Evolutionary conservation across 2,113 vertebrate species (phyloP).

Genomic region (Indicator indicator): DNA sequence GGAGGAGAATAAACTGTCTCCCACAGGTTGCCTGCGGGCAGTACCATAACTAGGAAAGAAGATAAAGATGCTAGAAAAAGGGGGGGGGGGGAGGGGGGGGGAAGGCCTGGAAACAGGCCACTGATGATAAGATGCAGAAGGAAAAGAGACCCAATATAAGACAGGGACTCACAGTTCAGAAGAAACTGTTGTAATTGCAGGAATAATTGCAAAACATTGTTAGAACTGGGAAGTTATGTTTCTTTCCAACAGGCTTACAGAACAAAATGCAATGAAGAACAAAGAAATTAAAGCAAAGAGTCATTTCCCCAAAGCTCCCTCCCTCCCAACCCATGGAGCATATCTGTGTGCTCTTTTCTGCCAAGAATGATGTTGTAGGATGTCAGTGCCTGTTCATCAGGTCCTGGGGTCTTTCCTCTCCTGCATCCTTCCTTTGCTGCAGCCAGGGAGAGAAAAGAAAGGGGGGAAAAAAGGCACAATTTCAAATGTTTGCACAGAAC

Average conservation of each 20-base stretch:
- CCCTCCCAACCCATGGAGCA: constrained; percentile 53
- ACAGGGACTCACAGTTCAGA: constrained; percentile 21
- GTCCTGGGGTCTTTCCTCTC: constrained; percentile 60
- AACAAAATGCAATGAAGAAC: constrained; percentile 64
- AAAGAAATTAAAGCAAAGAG: constrained; percentile 72
- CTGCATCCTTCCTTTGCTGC: constrained; percentile 22
- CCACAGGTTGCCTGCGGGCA: constrained; percentile 36
- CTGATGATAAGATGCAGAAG: background rate
- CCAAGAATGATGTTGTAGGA: constrained; percentile 53
- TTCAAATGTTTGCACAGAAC: background rate
- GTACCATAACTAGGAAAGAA: constrained; percentile 13
- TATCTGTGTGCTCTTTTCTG: constrained; percentile 22
- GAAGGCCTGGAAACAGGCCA: background rate
- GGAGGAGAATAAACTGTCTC: background rate
- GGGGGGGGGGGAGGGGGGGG: too few relatives aligned
- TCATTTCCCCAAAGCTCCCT: constrained; percentile 58
- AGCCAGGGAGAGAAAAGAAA: background rate
- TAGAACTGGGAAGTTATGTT: constrained; percentile 23
- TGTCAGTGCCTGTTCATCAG: constrained; percentile 32
- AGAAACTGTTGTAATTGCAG: constrained; percentile 56
- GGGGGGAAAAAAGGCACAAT: background rate
- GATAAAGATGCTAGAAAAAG: constrained; percentile 2
- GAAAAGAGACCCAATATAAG: constrained; percentile 9
- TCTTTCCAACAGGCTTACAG: constrained; percentile 59
- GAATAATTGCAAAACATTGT: constrained; percentile 41